Base-by-base conservation (phyloP, 1,140 invertebrate genomes). In the Ips nitidus region DNA sequence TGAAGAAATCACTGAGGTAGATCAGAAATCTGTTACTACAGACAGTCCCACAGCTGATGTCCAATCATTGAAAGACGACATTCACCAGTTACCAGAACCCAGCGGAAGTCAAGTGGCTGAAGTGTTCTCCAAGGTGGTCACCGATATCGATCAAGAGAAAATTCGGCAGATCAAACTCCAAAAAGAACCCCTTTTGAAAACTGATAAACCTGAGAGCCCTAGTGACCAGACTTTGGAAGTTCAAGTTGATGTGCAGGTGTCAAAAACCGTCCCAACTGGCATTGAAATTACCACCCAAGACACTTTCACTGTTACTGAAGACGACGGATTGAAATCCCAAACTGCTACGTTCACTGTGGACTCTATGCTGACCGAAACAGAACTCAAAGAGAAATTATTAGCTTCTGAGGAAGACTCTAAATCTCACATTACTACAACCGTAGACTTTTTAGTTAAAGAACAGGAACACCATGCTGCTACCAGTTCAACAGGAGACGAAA, bases 131-230 rank as follows among this genome's bases (percentile, higher is more conserved):
- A 77, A 77, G 71, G 69, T 78, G 50, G 70, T 76, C 3, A 79
- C 77, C 3, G 75, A 78, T 68, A 64, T 79, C 4, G 71, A 74
- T 60, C 69, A 76, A 63, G 73, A 75, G 41, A 75, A 75, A 63
- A 64, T 77, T 5, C 73, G 72, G 36, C 68, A 73, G 43, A 53
- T 70, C 67, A 72, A 69, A 70, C 40, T 47, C 3, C 40, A n/a
- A 4, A 55, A 42, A 6, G 7, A 2, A 36, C 7, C 37, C 5
- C 41, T n/a, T 6, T 4, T 63, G 37, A 6, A 38, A 3, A 41
- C 1, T 37, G 41, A 64, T 71, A 38, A n/a, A 63, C 57, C 69
- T 6, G 41, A 58, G 8, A 58, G 50, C 4, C 41, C 69, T 8
- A 43, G 52, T 6, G 66, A 71, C 45, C 52, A 63, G 59, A 39